Evolutionary conservation across 2,888 invertebrate genomes (phyloP), one percentile per base, ranked within the genome.

Genomic region (Polydrusus cervinus): DNA sequence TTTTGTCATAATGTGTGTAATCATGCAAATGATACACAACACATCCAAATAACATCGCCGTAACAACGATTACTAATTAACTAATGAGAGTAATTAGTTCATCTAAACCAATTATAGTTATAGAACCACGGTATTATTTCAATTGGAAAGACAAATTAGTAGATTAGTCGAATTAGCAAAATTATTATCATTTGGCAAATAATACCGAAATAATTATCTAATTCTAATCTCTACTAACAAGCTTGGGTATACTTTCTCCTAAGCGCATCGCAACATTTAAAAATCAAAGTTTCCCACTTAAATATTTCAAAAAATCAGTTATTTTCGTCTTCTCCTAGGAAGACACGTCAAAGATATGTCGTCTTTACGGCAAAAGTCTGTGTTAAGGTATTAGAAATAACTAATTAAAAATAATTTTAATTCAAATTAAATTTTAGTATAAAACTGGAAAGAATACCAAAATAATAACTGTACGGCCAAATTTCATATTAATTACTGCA

Each of bases 51-150:
- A 71, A 64, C 53, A 49, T 62, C n/a, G 61, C n/a, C 40, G 40
- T 57, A 65, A 71, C 57, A 71, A 70, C 62, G 64, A 65, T 66
- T 51, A 62, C 45, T 67, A 72, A 66, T 72, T 67, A 61, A 72
- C 67, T 72, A 72, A 72, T 72, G 66, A 67, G 55, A 55, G 49
- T 67, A 51, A 67, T 66, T 72, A 67, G 67, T 67, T 66, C 60
- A 51, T 67, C 72, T 72, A 60, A 72, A 67, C 72, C 67, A 72
- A 72, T 72, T 72, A 72, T 18, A 61, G 51, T 67, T 66, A 57
- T 55, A 47, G 60, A 72, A 66, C 60, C 60, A 51, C 67, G 47
- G 72, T 72, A 72, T 72, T 72, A 72, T 72, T 72, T 72, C 72
- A 66, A 72, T 67, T 72, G 61, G 25, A 30, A 66, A 67, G 20